Conservation (phyloP, 2,888 invertebrate species). For the Criorhina ranunculi region DNA sequence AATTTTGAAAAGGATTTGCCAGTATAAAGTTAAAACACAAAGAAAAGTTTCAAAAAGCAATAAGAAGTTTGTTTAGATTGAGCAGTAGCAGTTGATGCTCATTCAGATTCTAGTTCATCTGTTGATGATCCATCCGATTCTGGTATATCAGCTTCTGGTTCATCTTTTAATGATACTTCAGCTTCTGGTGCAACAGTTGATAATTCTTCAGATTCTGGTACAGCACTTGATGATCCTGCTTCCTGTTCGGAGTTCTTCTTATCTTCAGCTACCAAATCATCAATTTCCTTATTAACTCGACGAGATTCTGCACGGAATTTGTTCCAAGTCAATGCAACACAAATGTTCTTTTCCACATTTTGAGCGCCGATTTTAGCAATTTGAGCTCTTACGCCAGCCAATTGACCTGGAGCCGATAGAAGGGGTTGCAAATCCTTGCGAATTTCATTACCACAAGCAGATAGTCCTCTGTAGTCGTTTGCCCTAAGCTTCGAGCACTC, state of each 20-base stretch:
- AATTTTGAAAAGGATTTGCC: neutral
- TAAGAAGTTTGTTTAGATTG: no score
- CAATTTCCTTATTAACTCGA: neutral
- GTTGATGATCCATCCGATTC: neutral
- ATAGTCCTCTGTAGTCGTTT: neutral
- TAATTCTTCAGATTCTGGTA: neutral
- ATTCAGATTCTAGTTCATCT: neutral
- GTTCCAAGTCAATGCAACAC: neutral
- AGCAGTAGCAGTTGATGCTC: neutral
- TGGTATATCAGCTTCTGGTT: neutral
- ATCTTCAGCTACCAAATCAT: constrained; percentile 31
- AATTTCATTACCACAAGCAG: constrained; percentile 11
- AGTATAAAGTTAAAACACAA: neutral
- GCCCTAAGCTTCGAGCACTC: constrained; percentile 6
- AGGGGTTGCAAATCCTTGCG: constrained; percentile 10
- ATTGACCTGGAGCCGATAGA: constrained; percentile 6
- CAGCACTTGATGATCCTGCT: neutral
- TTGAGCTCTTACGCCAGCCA: constrained; percentile 1
- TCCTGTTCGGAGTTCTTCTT: constrained; percentile 3
- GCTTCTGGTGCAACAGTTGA: neutral
- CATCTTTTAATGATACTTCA: no score
- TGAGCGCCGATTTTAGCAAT: constrained; percentile 18
- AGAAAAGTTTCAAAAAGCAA: neutral
- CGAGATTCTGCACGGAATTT: constrained; percentile 27
- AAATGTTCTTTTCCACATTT: constrained; percentile 12